Conservation (phyloP, 2,113 vertebrate species). For the Xenus cinereus region DNA sequence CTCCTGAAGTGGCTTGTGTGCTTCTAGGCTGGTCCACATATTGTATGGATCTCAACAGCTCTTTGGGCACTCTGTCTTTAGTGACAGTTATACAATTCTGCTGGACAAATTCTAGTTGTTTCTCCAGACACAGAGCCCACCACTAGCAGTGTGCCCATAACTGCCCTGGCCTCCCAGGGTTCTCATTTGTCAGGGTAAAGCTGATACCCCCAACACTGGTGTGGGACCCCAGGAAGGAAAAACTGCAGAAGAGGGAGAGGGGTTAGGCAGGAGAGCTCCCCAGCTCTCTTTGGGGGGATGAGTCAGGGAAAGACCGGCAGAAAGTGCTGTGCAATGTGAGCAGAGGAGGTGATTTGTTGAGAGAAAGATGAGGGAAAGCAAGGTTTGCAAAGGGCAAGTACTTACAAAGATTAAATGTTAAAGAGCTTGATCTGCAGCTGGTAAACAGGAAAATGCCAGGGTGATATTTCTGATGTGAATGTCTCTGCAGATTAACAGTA, state of each 20-base stretch:
- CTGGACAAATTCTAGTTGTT: not conserved
- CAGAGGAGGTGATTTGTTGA: not conserved
- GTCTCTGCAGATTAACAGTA: constrained; percentile 33
- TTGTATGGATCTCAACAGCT: not conserved
- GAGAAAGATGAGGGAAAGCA: not conserved
- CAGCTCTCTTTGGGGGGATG: too few species aligned
- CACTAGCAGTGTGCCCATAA: not conserved
- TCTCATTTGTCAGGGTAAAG: not conserved
- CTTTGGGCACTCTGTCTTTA: not conserved
- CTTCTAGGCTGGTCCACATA: not conserved
- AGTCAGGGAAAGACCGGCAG: not conserved
- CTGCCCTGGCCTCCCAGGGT: not conserved
- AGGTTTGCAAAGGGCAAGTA: constrained; percentile 42
- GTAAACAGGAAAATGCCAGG: constrained; percentile 58
- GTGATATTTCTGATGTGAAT: constrained; percentile 41
- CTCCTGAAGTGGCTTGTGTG: not conserved
- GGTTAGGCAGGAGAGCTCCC: not conserved
- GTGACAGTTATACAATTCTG: not conserved
- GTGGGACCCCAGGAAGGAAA: not conserved
- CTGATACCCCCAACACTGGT: too few species aligned
- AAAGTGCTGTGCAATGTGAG: not conserved
- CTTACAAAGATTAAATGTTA: constrained; percentile 36
- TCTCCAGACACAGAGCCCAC: not conserved
- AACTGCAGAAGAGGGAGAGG: fast-evolving
- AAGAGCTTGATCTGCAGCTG: constrained; percentile 21